These are phyloP conservation scores for Oreonectes daqikongensis DNA, from an alignment of 2,797 vertebrate genomes.

Conservation along the genomic window DNA sequence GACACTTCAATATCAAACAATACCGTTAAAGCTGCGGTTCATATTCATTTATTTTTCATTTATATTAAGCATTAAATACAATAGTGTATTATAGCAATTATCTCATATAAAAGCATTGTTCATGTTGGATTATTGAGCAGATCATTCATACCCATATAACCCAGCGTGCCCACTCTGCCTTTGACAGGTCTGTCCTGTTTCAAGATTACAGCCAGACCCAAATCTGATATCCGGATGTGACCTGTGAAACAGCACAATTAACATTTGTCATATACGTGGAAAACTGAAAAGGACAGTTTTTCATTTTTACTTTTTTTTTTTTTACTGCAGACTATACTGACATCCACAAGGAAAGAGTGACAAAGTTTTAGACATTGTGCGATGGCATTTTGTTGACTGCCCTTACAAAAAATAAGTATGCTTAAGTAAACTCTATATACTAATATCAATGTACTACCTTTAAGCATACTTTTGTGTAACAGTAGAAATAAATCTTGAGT, in stretches of 20 bases:
- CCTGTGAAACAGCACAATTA: conserved; percentile 65
- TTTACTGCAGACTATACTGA: too few relatives aligned
- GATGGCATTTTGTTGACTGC: not conserved
- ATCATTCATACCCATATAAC: conserved; percentile 83
- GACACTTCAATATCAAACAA: not conserved
- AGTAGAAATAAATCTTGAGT: too few relatives aligned
- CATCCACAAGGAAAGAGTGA: too few relatives aligned
- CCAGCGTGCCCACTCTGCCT: conserved; percentile 81
- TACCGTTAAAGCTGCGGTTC: not conserved
- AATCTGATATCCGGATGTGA: conserved; percentile 87
- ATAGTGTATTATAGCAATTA: too few relatives aligned
- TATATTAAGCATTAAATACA: too few relatives aligned
- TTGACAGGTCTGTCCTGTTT: conserved; percentile 65
- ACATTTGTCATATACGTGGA: not conserved
- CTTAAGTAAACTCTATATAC: too few relatives aligned
- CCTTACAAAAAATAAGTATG: too few relatives aligned
- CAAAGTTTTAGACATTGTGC: not conserved
- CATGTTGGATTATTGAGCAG: not conserved
- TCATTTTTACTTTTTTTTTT: not conserved
- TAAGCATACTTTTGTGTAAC: too few relatives aligned
- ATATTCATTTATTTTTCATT: not conserved
- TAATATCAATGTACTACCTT: too few relatives aligned
- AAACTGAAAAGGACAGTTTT: not conserved
- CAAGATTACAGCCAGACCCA: conserved; percentile 82
- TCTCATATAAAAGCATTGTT: too few relatives aligned